Conservation (phyloP, 2,888 invertebrate species). For the Drosophila nigricruria region DNA sequence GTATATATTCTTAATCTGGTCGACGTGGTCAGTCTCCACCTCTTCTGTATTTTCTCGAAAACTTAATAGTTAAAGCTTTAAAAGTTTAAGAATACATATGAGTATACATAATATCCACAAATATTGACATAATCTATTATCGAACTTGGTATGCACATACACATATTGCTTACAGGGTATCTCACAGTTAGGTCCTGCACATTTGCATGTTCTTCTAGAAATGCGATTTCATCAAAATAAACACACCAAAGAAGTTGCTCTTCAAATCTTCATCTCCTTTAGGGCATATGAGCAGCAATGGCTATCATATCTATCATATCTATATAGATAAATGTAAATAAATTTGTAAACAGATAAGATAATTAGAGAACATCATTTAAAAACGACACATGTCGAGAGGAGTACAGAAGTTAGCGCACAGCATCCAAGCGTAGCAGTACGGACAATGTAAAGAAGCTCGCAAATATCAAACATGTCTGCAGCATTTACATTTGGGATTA, state of each 20-base stretch:
- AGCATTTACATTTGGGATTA: conserved; percentile 71
- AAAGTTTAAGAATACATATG: too few relatives aligned
- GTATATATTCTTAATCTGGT: not conserved
- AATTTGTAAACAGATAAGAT: conserved; percentile 28
- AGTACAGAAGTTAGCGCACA: conserved; percentile 28
- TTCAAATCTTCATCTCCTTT: conserved; percentile 14
- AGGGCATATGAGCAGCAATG: conserved; percentile 9
- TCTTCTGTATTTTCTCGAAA: too few relatives aligned
- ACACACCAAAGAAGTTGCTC: not conserved
- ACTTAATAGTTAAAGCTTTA: too few relatives aligned
- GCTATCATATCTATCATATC: not conserved
- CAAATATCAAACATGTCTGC: conserved; percentile 38
- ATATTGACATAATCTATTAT: not conserved
- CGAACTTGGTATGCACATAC: not conserved
- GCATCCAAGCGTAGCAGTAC: conserved; percentile 20
- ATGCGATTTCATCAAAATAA: conserved; percentile 5
- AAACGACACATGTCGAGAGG: conserved; percentile 9
- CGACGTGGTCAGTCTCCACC: too few relatives aligned
- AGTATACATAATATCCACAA: too few relatives aligned
- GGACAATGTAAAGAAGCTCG: not conserved
- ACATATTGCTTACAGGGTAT: not conserved
- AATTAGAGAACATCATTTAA: conserved; percentile 42
- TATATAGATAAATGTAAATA: not conserved
- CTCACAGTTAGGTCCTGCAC: not conserved
- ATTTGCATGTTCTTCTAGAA: not conserved